Percentiles rank a stretch among this genome's conserved stretches.
Conservation (phyloP, 1,140 invertebrate genomes). For the Drosophila grimshawi region DNA sequence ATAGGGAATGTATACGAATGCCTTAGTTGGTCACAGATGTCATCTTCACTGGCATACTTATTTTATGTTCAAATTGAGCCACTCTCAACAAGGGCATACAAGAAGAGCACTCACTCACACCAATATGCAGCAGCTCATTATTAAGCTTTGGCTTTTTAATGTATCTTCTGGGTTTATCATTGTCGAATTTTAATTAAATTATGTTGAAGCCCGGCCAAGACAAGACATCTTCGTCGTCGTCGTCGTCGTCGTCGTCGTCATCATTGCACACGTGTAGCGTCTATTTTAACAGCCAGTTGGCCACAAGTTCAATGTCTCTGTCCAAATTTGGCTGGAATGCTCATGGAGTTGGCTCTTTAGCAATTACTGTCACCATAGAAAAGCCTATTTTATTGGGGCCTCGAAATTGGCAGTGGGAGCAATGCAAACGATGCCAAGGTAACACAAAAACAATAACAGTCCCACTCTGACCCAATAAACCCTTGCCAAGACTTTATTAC, state of each 20-base stretch:
- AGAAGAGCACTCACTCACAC: background rate
- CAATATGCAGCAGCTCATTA: constrained; percentile 42
- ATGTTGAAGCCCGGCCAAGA: constrained; percentile 33
- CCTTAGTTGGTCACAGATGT: background rate
- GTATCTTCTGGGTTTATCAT: constrained; percentile 77
- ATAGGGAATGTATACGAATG: too few relatives aligned
- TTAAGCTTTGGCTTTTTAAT: constrained; percentile 66
- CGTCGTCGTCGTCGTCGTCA: background rate
- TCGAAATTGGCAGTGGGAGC: constrained; percentile 9
- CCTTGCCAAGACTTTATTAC: constrained; percentile 34
- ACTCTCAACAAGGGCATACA: background rate
- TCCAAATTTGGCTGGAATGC: constrained; percentile 3
- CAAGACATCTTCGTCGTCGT: background rate
- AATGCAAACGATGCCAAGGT: constrained; percentile 34
- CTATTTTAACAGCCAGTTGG: constrained; percentile 28
- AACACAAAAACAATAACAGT: constrained; percentile 6
- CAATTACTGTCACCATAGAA: constrained; percentile 36
- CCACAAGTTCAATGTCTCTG: constrained; percentile 51
- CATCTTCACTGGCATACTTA: background rate
- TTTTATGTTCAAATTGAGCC: background rate
- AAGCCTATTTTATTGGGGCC: constrained; percentile 30
- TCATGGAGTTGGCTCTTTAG: constrained; percentile 2
- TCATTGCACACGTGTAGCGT: constrained; percentile 32
- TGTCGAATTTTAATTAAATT: constrained; percentile 81
- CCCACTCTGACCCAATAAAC: constrained; percentile 39